These are phyloP conservation scores for Andrena marginata DNA, from an alignment of 2,888 invertebrate genomes.

Conservation along the genomic window DNA sequence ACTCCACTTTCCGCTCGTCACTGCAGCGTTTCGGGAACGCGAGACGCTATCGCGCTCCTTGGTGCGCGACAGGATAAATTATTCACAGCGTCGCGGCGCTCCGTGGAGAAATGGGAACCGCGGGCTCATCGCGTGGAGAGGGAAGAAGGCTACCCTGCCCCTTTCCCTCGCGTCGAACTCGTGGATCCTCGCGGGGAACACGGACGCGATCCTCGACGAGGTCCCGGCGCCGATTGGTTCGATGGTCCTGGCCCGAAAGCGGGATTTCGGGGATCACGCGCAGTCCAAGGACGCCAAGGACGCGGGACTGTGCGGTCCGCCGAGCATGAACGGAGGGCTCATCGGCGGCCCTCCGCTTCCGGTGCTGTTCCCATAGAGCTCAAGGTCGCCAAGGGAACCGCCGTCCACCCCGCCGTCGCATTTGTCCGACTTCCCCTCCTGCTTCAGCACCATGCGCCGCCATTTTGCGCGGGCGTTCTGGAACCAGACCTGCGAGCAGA, in stretches of 20 bases:
- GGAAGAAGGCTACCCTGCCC: not conserved
- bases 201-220: constrained; percentile 2
- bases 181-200: not conserved
- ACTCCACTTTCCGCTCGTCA: not conserved
- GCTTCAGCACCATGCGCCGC: constrained; percentile 94
- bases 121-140: not conserved
- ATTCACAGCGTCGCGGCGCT: constrained; percentile 35
- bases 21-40: not conserved
- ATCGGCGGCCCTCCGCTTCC: constrained; percentile 90
- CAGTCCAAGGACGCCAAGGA: constrained; percentile 91
- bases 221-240: constrained; percentile 19
- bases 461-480: constrained; percentile 98
- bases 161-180: not conserved
- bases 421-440: constrained; percentile 91
- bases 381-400: constrained; percentile 85
- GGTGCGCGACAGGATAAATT: constrained; percentile 24
- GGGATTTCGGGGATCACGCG: constrained; percentile 86
- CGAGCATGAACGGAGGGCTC: constrained; percentile 90
- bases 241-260: constrained; percentile 22
- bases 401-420: constrained; percentile 88
- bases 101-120: not conserved
- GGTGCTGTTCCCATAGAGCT: constrained; percentile 86
- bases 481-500: constrained; percentile 95
- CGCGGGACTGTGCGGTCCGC: constrained; percentile 89
- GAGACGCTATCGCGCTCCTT: not conserved